phyloP scores from a whole-genome alignment of 2,113 vertebrate species.

The Lipophrys pholis region DNA sequence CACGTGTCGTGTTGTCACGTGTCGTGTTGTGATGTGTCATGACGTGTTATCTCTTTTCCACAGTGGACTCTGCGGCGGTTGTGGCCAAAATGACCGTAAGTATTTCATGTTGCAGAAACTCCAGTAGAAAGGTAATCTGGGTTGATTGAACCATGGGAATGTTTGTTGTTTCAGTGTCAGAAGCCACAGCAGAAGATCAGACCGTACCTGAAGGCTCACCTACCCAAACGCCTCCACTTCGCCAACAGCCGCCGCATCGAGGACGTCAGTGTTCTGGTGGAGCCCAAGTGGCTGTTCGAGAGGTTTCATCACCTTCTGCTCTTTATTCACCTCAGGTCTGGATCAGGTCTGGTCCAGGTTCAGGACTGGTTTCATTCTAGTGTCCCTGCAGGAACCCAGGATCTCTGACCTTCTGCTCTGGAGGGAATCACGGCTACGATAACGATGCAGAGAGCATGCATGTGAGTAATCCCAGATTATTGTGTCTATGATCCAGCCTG shows the following conservation, averaged over 20 bases:
- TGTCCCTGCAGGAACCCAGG: conserved; percentile 59
- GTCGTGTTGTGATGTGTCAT: not conserved
- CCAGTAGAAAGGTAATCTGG: too few relatives aligned
- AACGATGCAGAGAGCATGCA: conserved; percentile 84
- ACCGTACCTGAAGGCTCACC: conserved; percentile 81
- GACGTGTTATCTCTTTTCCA: not conserved
- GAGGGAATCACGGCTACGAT: conserved; percentile 83
- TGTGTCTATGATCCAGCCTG: not conserved
- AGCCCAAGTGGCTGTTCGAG: conserved; percentile 81
- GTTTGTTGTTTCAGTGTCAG: conserved; percentile 73
- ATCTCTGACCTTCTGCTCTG: conserved; percentile 75
- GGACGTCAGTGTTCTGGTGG: conserved; percentile 78
- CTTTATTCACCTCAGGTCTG: too few relatives aligned
- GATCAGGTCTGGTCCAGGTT: too few relatives aligned
- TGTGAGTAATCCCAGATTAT: conserved; percentile 49
- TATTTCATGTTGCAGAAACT: not conserved
- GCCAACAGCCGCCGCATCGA: conserved; percentile 84
- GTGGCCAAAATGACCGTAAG: conserved; percentile 83
- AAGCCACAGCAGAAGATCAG: conserved; percentile 75
- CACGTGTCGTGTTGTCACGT: too few relatives aligned
- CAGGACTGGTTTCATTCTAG: conserved; percentile 18
- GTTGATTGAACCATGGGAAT: too few relatives aligned
- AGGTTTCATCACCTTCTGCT: conserved; percentile 55
- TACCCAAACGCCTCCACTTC: conserved; percentile 85
- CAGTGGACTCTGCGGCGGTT: conserved; percentile 78